Percentiles rank a stretch among this genome's conserved stretches.
Conservation (phyloP, 2,888 invertebrate genomes). For the Agonopterix heracliana region DNA sequence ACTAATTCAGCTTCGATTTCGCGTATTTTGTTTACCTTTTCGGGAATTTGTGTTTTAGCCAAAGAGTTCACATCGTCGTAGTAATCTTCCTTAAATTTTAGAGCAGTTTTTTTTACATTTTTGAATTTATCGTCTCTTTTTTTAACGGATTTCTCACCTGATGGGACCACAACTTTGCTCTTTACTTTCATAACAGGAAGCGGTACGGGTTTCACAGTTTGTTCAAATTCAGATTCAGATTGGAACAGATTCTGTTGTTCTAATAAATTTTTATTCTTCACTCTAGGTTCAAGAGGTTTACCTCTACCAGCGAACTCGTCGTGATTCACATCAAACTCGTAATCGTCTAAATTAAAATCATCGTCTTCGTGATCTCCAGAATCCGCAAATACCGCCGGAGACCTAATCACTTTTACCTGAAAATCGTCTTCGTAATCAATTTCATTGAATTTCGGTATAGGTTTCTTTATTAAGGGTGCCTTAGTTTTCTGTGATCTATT, state of each 20-base stretch:
- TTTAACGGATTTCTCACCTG: slow-evolving; percentile 5
- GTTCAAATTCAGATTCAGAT: background rate
- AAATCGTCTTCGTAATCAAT: slow-evolving; percentile 50
- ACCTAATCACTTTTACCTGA: slow-evolving; percentile 33
- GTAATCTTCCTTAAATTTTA: slow-evolving; percentile 32
- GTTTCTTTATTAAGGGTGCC: slow-evolving; percentile 43
- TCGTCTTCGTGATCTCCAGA: slow-evolving; percentile 58
- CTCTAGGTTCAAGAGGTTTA: slow-evolving; percentile 44
- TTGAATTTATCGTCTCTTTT: slow-evolving; percentile 21
- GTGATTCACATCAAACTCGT: slow-evolving; percentile 60
- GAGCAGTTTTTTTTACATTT: slow-evolving; percentile 20
- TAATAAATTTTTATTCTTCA: slow-evolving; percentile 7
- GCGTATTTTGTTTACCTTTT: slow-evolving; percentile 13
- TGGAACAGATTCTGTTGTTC: background rate
- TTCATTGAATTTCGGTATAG: slow-evolving; percentile 53
- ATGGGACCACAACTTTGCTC: slow-evolving; percentile 19
- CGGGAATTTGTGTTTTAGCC: slow-evolving; percentile 15
- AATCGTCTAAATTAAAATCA: slow-evolving; percentile 59
- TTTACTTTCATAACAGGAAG: slow-evolving; percentile 20
- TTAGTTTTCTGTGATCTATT: slow-evolving; percentile 3
- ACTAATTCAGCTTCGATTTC: slow-evolving; percentile 28
- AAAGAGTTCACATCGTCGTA: slow-evolving; percentile 49
- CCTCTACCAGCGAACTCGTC: slow-evolving; percentile 52
- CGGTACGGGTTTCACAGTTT: slow-evolving; percentile 10
- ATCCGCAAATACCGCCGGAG: slow-evolving; percentile 28